Conservation (phyloP, 2,113 vertebrate genomes). For the Pan troglodytes region DNA sequence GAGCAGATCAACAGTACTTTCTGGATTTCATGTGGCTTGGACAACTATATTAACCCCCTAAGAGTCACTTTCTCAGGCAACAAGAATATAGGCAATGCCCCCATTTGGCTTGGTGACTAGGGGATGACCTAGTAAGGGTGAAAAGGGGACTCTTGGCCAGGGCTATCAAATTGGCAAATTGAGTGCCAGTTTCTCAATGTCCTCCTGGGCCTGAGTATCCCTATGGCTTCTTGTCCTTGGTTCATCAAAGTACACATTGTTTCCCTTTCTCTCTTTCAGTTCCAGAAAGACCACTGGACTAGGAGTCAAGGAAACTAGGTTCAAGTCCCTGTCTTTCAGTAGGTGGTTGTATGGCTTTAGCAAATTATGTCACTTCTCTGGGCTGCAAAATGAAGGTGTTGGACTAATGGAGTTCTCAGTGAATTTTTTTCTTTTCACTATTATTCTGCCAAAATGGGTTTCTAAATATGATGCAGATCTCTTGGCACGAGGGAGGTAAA, state of each 20-base stretch:
- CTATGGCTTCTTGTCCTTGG: not conserved
- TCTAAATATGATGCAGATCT: not conserved
- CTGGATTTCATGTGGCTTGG: not conserved
- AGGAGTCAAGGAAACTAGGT: not conserved
- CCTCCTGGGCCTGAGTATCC: not conserved
- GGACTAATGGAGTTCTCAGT: not conserved
- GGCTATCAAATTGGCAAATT: not conserved
- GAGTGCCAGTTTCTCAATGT: not conserved
- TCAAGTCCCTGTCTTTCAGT: not conserved
- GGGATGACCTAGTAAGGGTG: not conserved
- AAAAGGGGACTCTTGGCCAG: not conserved
- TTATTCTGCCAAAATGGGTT: not conserved
- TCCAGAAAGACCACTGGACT: not conserved
- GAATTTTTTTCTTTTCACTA: not conserved
- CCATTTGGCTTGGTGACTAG: not conserved
- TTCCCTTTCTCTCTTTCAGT: not conserved
- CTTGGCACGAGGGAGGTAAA: not conserved
- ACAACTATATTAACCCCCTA: not conserved
- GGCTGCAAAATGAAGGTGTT: not conserved
- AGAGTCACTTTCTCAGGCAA: not conserved
- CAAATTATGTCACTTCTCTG: not conserved
- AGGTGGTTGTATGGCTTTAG: not conserved
- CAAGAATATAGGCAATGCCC: not conserved
- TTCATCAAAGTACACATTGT: not conserved
- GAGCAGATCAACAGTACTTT: not conserved